Conservation (phyloP, 2,113 vertebrate genomes). For the Meriones unguiculatus region DNA sequence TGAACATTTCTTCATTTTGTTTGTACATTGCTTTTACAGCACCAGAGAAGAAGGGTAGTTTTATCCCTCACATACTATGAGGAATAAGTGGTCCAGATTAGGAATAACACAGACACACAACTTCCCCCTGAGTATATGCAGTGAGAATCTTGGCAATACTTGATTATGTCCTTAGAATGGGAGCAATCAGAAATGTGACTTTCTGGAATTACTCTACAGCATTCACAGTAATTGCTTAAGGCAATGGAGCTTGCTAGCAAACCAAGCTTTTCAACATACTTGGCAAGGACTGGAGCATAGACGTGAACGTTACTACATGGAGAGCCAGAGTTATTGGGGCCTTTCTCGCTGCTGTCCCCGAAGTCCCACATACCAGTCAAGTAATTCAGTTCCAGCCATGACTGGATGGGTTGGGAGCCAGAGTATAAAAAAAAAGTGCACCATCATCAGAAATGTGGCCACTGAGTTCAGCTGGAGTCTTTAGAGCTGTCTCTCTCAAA, state of each 20-base stretch:
- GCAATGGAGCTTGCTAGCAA: background rate
- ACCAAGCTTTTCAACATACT: background rate
- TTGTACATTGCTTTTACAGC: background rate
- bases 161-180: background rate
- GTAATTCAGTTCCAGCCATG: background rate
- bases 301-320: accelerated
- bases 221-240: background rate
- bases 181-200: conserved; percentile 30
- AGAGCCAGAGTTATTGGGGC: accelerated
- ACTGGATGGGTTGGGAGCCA: background rate
- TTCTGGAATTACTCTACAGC: background rate
- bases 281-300: background rate
- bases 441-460: background rate
- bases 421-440: background rate
- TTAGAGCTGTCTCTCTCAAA: background rate
- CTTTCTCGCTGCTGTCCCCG: too few species aligned
- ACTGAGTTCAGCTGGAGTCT: background rate
- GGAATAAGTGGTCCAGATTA: background rate
- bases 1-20: background rate
- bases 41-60: background rate
- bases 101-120: background rate
- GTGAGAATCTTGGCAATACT: background rate
- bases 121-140: background rate
- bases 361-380: background rate
- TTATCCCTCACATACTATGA: background rate